Evolutionary conservation across 2,888 invertebrate species (phyloP).

Genomic region (Stramonita haemastoma): DNA sequence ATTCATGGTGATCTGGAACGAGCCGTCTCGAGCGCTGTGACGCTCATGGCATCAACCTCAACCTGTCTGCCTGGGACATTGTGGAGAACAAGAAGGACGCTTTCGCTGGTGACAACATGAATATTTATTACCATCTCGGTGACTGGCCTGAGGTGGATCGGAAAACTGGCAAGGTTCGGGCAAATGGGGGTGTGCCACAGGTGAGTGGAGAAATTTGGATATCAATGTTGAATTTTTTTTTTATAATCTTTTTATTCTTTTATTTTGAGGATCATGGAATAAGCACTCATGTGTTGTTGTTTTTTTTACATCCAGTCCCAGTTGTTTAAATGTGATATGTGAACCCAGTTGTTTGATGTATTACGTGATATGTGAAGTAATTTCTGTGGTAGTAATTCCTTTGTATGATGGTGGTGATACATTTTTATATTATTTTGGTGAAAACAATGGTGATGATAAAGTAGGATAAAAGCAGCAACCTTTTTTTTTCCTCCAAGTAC

Average conservation of each 20-base stretch:
- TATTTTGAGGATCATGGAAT: no score
- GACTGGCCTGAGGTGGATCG: conserved; percentile 46
- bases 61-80: conserved; percentile 63
- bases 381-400: no score
- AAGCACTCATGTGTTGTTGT: no score
- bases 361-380: no score
- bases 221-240: no score
- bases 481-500: no score
- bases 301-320: no score
- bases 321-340: no score
- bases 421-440: neutral
- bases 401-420: no score
- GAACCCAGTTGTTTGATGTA: no score
- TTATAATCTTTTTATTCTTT: no score
- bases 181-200: conserved; percentile 59
- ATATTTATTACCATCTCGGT: conserved; percentile 60
- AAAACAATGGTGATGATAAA: neutral
- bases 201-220: conserved; percentile 40
- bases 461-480: no score
- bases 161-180: neutral
- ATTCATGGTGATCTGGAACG: conserved; percentile 65
- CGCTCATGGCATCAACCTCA: conserved; percentile 53
- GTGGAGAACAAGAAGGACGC: conserved; percentile 57
- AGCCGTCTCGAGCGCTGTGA: conserved; percentile 57
- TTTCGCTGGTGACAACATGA: conserved; percentile 62